Evolutionary conservation across 2,888 invertebrate species (phyloP).

Genomic region (Dione juno): DNA sequence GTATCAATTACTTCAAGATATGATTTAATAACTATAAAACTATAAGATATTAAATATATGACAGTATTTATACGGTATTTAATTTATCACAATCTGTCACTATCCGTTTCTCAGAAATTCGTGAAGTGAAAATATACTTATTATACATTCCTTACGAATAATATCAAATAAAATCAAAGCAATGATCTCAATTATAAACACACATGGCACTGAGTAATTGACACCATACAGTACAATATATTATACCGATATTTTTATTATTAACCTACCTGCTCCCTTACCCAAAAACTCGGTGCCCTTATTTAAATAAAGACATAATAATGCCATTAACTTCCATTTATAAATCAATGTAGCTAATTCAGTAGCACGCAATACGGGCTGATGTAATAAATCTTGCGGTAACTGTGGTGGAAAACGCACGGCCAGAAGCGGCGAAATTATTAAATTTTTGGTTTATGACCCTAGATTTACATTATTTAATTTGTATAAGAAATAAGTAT

Average conservation of each 20-base stretch:
- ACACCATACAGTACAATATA: background rate
- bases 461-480: constrained; percentile 14
- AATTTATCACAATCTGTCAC: no score
- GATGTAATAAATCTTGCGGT: constrained; percentile 63
- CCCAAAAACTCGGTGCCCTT: constrained; percentile 25
- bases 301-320: constrained; percentile 61
- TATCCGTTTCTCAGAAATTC: no score
- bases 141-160: no score
- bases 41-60: no score
- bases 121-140: no score
- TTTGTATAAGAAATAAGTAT: constrained; percentile 2
- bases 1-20: no score
- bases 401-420: constrained; percentile 54
- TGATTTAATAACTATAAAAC: no score
- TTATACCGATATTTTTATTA: constrained; percentile 5
- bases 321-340: constrained; percentile 57
- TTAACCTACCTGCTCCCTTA: constrained; percentile 12
- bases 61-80: no score
- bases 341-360: constrained; percentile 58
- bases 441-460: constrained; percentile 21
- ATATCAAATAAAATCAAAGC: background rate
- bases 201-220: background rate
- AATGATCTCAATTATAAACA: background rate
- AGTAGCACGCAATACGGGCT: constrained; percentile 47
- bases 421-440: constrained; percentile 19